phyloP scores from a whole-genome alignment of 2,888 invertebrate species.

The Vannuccia rotundouncinata region DNA sequence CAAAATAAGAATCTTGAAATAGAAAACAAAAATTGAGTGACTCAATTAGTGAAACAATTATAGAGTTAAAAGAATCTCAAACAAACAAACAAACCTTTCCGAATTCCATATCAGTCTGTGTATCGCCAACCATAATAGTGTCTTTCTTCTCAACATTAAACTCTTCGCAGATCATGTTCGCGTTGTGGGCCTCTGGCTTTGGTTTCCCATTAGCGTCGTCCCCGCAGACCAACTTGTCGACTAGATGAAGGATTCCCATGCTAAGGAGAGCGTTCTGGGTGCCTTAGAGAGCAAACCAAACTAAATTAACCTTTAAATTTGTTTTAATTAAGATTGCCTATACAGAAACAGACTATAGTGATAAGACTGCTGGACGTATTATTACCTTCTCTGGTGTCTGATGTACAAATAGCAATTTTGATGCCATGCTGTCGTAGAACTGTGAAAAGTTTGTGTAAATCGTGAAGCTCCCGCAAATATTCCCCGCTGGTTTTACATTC shows the following conservation, averaged over 20 bases:
- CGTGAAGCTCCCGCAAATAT: conserved; percentile 51
- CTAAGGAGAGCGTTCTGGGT: conserved; percentile 1
- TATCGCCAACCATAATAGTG: conserved; percentile 58
- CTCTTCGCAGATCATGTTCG: conserved; percentile 49
- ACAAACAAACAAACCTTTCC: conserved; percentile 48
- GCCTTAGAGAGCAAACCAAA: background rate
- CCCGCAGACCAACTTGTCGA: conserved; percentile 57
- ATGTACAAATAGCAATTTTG: conserved; percentile 58
- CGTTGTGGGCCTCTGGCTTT: conserved; percentile 57
- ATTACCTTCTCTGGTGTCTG: conserved; percentile 51
- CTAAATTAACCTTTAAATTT: too few species aligned
- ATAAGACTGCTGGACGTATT: too few species aligned
- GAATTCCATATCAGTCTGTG: conserved; percentile 57
- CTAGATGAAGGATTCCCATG: conserved; percentile 44
- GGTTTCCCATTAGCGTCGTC: conserved; percentile 55
- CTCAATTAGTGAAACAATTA: too few species aligned
- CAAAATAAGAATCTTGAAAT: too few species aligned
- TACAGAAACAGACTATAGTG: too few species aligned
- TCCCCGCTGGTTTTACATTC: conserved; percentile 48
- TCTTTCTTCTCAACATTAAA: conserved; percentile 47
- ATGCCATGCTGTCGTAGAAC: conserved; percentile 52
- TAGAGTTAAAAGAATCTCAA: too few species aligned
- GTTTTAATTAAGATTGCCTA: too few species aligned
- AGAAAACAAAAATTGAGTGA: too few species aligned
- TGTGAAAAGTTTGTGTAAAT: conserved; percentile 54